phyloP scores from a whole-genome alignment of 2,888 invertebrate genomes.

The Helobdella robusta region DNA sequence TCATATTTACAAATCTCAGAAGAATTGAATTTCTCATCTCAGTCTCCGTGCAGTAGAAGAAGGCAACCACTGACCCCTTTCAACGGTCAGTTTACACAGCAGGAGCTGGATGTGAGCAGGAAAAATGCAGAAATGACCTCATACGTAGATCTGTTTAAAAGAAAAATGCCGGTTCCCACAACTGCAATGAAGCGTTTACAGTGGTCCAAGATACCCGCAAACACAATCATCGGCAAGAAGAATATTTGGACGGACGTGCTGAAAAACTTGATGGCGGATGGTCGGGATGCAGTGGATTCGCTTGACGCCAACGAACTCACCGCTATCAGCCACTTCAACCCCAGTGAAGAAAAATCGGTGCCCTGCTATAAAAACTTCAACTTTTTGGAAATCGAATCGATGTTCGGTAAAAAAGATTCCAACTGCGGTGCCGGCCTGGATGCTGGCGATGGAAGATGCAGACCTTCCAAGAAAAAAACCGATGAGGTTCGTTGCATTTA shows the following conservation, averaged over 20 bases:
- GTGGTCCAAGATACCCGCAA: slow-evolving; percentile 84
- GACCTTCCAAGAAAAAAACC: background rate
- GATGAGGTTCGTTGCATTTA: slow-evolving; percentile 11
- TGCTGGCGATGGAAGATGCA: slow-evolving; percentile 6
- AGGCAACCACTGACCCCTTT: background rate
- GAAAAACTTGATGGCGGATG: slow-evolving; percentile 45
- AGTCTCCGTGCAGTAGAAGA: background rate
- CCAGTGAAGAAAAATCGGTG: no score
- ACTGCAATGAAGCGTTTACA: slow-evolving; percentile 93
- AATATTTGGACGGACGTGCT: slow-evolving; percentile 75
- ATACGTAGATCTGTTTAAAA: no score
- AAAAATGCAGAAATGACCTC: no score
- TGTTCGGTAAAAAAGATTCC: slow-evolving; percentile 39
- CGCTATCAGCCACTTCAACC: slow-evolving; percentile 31
- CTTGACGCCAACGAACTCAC: background rate
- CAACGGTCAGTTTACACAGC: background rate
- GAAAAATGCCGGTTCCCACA: no score
- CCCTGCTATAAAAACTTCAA: slow-evolving; percentile 41
- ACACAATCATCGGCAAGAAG: slow-evolving; percentile 71
- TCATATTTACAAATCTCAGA: no score
- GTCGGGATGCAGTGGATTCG: background rate
- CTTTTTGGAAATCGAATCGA: slow-evolving; percentile 44
- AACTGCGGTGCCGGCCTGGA: background rate
- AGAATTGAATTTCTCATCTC: no score
- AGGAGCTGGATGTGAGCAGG: no score